Conservation (phyloP, 2,888 invertebrate genomes). For the Cinara cedri region DNA sequence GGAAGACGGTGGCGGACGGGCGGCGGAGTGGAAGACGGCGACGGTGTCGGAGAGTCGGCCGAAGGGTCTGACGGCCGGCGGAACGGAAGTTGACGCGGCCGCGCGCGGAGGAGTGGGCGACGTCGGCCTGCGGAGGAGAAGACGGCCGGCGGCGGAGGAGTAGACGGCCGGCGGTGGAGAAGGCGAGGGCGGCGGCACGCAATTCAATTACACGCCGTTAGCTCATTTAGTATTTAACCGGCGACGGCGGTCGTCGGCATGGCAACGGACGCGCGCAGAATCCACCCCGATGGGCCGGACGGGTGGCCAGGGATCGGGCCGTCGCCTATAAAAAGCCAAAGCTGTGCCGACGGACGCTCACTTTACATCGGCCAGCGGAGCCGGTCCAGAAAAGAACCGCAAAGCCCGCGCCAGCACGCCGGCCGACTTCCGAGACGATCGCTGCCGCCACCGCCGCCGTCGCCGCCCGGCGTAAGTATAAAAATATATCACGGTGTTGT, state of each 20-base stretch:
- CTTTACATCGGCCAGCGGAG: neutral
- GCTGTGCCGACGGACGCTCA: neutral
- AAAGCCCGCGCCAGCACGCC: too few relatives aligned
- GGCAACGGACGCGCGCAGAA: conserved; percentile 27
- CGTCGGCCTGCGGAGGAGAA: too few relatives aligned
- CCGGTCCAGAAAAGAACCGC: too few relatives aligned
- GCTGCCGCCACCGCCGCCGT: neutral
- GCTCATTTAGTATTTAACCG: conserved; percentile 49
- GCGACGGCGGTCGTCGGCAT: conserved; percentile 27
- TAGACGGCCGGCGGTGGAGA: neutral
- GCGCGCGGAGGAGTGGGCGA: neutral
- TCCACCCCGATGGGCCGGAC: neutral
- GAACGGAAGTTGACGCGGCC: neutral
- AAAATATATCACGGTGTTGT: too few relatives aligned
- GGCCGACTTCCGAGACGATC: neutral
- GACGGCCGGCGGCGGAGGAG: neutral
- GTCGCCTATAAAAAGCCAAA: conserved; percentile 10
- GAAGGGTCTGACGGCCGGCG: neutral
- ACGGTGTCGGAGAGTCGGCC: neutral
- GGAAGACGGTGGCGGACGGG: too few relatives aligned
- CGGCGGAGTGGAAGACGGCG: neutral
- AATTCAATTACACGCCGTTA: conserved; percentile 49
- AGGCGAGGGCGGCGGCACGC: neutral
- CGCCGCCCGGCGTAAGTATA: neutral
- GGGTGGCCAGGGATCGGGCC: neutral